Percentiles rank a stretch among this genome's conserved stretches.
Conservation (phyloP, 2,797 vertebrate genomes). For the Paedocypris micromegethes region DNA sequence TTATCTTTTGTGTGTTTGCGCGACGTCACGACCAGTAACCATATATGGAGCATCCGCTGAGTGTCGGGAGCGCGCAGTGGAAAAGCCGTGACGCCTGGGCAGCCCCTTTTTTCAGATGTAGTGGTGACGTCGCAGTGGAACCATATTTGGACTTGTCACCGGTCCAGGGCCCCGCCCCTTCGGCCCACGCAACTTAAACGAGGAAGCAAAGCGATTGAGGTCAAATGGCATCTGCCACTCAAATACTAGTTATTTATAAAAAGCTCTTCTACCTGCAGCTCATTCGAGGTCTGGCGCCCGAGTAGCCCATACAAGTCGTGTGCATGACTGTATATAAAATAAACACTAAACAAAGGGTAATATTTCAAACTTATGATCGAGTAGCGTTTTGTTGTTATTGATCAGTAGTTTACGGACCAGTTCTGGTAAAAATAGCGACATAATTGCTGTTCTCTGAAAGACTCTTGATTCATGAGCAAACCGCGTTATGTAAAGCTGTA, state of each 20-base stretch:
- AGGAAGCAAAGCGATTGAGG: slow-evolving; percentile 51
- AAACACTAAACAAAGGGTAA: background rate
- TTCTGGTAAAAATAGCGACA: slow-evolving; percentile 16
- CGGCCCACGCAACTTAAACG: slow-evolving; percentile 43
- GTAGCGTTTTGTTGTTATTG: slow-evolving; percentile 5
- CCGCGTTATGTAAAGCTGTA: too few relatives aligned
- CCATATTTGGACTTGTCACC: slow-evolving; percentile 67
- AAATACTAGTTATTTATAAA: slow-evolving; percentile 32
- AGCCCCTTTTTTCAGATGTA: slow-evolving; percentile 31
- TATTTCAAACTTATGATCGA: background rate
- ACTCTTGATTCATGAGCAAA: background rate
- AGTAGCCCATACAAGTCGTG: background rate
- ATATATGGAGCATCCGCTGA: slow-evolving; percentile 67
- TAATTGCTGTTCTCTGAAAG: slow-evolving; percentile 9
- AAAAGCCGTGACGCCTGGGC: slow-evolving; percentile 64
- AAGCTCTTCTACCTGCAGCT: background rate
- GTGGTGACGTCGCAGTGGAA: slow-evolving; percentile 53
- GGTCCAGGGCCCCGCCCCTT: slow-evolving; percentile 43
- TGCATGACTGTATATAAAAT: background rate
- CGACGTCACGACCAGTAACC: slow-evolving; percentile 53
- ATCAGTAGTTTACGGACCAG: background rate
- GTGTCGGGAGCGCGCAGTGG: slow-evolving; percentile 57
- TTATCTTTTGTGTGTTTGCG: slow-evolving; percentile 5
- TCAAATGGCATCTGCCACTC: slow-evolving; percentile 51
- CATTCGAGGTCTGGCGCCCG: background rate